A percentile compares a stretch with the other conserved stretches of the same genome.
These are phyloP conservation scores for Pandemis corylana DNA, from an alignment of 2,888 invertebrate species.

Conservation along the genomic window DNA sequence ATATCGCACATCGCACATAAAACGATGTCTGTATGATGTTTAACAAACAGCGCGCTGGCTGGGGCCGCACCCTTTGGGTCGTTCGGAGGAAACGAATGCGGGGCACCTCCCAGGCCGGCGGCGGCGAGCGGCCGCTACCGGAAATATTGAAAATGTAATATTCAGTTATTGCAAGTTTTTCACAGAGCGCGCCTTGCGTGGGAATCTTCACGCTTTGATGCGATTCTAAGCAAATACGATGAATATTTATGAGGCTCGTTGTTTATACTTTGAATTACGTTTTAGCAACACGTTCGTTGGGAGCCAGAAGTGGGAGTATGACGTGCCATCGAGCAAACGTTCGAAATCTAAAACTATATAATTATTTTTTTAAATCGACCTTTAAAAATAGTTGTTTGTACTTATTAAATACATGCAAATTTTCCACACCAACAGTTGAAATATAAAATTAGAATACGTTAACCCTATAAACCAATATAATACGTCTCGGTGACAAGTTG, in stretches of 20 bases:
- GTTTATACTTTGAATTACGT: not conserved
- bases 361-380: too few relatives aligned
- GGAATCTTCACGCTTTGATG: constrained; percentile 14
- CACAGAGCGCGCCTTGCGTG: not conserved
- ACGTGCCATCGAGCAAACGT: not conserved
- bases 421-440: too few relatives aligned
- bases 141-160: constrained; percentile 35
- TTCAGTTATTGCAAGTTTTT: constrained; percentile 30
- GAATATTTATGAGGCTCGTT: constrained; percentile 25
- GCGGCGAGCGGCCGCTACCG: not conserved
- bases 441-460: too few relatives aligned
- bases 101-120: not conserved
- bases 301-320: not conserved
- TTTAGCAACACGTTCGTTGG: not conserved
- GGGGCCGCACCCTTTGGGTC: not conserved
- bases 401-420: too few relatives aligned
- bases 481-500: not conserved
- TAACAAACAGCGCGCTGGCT: not conserved
- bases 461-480: not conserved
- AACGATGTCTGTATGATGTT: not conserved
- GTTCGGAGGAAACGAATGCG: not conserved
- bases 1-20: not conserved
- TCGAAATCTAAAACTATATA: not conserved
- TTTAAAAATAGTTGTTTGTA: too few relatives aligned
- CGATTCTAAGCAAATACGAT: constrained; percentile 13